A percentile compares a stretch with the other conserved stretches of the same genome.
These are phyloP conservation scores for Gobio gobio DNA, from an alignment of 2,113 vertebrate species.

Conservation along the genomic window DNA sequence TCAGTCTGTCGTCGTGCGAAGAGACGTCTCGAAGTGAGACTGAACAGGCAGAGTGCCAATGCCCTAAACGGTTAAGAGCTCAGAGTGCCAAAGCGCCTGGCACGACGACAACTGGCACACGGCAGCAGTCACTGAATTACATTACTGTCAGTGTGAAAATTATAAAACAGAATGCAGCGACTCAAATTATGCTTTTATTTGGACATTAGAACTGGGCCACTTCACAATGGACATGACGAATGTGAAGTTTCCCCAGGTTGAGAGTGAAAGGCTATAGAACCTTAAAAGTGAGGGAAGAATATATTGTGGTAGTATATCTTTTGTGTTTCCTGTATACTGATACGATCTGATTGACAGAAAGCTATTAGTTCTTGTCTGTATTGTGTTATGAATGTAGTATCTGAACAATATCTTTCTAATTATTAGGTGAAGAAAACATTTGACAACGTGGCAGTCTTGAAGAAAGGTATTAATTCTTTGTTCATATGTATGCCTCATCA, in stretches of 20 bases:
- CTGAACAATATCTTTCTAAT: neutral
- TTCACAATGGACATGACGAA: constrained; percentile 62
- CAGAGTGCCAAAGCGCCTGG: constrained; percentile 72
- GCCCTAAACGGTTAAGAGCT: constrained; percentile 76
- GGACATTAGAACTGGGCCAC: constrained; percentile 56
- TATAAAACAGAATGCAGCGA: constrained; percentile 63
- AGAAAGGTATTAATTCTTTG: neutral
- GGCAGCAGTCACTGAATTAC: constrained; percentile 62
- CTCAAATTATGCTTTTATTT: constrained; percentile 66
- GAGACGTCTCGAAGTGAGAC: constrained; percentile 60
- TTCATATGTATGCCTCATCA: neutral
- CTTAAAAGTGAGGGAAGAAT: neutral
- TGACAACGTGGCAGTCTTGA: neutral
- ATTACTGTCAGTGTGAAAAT: constrained; percentile 72
- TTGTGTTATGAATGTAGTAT: neutral
- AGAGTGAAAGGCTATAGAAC: neutral
- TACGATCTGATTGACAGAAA: neutral
- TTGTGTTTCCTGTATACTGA: neutral
- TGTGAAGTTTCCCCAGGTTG: constrained; percentile 38
- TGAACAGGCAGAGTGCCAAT: constrained; percentile 67
- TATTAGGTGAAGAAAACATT: neutral
- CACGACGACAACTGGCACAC: constrained; percentile 72
- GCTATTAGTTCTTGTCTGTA: neutral
- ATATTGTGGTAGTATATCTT: neutral
- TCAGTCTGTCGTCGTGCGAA: constrained; percentile 42